These are phyloP conservation scores for Hycleus phaleratus DNA, from an alignment of 1,140 invertebrate genomes.

Conservation along the genomic window DNA sequence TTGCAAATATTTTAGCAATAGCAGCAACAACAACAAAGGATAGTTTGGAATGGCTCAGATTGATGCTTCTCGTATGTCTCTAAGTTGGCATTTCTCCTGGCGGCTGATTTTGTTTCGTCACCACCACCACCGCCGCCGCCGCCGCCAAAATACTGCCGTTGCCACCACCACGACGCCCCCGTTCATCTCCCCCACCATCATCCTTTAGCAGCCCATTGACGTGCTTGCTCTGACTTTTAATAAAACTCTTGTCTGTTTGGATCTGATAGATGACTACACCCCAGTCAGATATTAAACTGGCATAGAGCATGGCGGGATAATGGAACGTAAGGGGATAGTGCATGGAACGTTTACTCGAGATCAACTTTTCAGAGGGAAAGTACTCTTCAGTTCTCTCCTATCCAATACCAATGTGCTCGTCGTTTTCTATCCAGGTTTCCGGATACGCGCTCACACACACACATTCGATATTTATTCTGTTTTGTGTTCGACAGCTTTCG, in stretches of 20 bases:
- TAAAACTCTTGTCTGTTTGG: slow-evolving; percentile 41
- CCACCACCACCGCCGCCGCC: too few relatives aligned
- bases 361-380: slow-evolving; percentile 28
- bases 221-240: slow-evolving; percentile 41
- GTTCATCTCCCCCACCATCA: slow-evolving; percentile 9
- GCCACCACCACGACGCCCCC: slow-evolving; percentile 4
- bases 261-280: slow-evolving; percentile 45
- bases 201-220: slow-evolving; percentile 37
- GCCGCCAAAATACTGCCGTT: background rate
- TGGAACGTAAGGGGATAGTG: slow-evolving; percentile 8
- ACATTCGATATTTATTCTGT: slow-evolving; percentile 18
- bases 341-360: slow-evolving; percentile 23
- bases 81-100: slow-evolving; percentile 10
- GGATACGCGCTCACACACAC: background rate
- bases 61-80: slow-evolving; percentile 24
- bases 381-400: slow-evolving; percentile 20
- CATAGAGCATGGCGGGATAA: slow-evolving; percentile 19
- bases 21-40: slow-evolving; percentile 8
- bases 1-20: background rate
- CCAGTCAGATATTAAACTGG: slow-evolving; percentile 43
- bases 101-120: too few relatives aligned
- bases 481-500: slow-evolving; percentile 22
- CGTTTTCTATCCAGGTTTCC: slow-evolving; percentile 15
- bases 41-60: slow-evolving; percentile 22
- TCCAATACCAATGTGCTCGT: slow-evolving; percentile 18